Percentiles rank a stretch among this genome's conserved stretches.
Evolutionary conservation across 1,140 invertebrate species (phyloP).

Genomic region (Drosophila sturtevanti): DNA sequence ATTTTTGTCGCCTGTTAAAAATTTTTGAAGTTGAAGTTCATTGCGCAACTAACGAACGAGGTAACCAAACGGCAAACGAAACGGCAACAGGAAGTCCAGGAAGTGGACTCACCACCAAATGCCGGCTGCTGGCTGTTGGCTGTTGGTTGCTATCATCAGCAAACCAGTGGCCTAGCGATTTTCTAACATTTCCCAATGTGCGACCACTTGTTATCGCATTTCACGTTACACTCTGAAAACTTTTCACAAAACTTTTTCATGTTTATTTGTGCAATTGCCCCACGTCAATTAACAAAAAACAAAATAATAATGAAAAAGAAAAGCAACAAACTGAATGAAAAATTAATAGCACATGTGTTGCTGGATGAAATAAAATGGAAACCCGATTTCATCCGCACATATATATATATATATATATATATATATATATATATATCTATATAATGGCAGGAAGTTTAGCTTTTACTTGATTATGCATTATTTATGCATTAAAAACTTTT

Average conservation of each 20-base stretch:
- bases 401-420: constrained; percentile 4
- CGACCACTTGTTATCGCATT: constrained; percentile 71
- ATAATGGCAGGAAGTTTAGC: constrained; percentile 34
- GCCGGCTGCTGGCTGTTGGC: background rate
- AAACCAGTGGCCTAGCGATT: constrained; percentile 26
- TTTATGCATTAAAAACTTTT: constrained; percentile 2
- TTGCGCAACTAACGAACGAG: constrained; percentile 58
- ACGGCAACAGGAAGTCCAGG: constrained; percentile 65
- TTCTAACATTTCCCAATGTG: constrained; percentile 65
- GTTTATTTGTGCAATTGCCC: constrained; percentile 54
- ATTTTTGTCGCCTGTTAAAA: constrained; percentile 43
- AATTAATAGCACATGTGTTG: constrained; percentile 49
- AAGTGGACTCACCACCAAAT: constrained; percentile 41
- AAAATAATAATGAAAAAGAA: constrained; percentile 10
- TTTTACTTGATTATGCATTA: background rate
- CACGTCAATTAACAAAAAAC: constrained; percentile 68
- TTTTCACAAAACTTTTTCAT: constrained; percentile 55
- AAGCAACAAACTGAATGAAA: constrained; percentile 41
- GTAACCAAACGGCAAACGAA: constrained; percentile 16
- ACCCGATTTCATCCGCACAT: constrained; percentile 1
- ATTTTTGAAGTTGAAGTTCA: constrained; percentile 65
- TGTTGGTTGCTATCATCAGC: constrained; percentile 7
- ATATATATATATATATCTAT: background rate
- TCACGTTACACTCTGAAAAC: constrained; percentile 76
- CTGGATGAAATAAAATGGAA: constrained; percentile 15